Conservation (phyloP, 1,140 invertebrate species). For the Melipona quadrifasciata region DNA sequence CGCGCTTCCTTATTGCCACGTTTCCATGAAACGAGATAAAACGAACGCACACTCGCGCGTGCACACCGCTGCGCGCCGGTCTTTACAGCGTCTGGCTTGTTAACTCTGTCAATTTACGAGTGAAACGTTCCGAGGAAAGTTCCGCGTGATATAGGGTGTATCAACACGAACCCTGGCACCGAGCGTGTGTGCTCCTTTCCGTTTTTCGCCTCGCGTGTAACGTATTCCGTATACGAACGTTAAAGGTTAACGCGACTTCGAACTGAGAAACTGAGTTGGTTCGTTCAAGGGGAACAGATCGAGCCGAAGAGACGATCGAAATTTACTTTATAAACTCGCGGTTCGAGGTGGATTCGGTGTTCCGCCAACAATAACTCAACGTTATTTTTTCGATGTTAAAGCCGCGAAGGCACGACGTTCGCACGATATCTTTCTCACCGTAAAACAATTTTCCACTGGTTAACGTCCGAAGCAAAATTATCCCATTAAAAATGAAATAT, state of each 20-base stretch:
- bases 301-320: neutral
- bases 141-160: conserved; percentile 11
- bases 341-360: too few species aligned
- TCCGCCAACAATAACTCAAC: too few species aligned
- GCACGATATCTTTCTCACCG: too few species aligned
- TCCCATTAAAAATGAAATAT: too few species aligned
- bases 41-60: neutral
- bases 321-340: neutral
- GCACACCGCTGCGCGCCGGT: neutral
- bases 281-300: neutral
- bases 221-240: neutral
- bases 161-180: too few species aligned
- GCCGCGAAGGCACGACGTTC: too few species aligned
- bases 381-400: too few species aligned
- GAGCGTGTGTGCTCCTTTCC: too few species aligned
- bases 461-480: too few species aligned
- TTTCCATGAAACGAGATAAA: conserved; percentile 35
- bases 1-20: conserved; percentile 37
- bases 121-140: conserved; percentile 6
- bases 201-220: neutral
- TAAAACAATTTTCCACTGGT: too few species aligned
- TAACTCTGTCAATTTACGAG: conserved; percentile 18
- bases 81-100: conserved; percentile 12
- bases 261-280: neutral
- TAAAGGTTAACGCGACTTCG: conserved; percentile 1